Percentiles rank a stretch among this genome's conserved stretches.
These are phyloP conservation scores for Gavialis gangeticus DNA, from an alignment of 2,113 vertebrate species.

Conservation along the genomic window DNA sequence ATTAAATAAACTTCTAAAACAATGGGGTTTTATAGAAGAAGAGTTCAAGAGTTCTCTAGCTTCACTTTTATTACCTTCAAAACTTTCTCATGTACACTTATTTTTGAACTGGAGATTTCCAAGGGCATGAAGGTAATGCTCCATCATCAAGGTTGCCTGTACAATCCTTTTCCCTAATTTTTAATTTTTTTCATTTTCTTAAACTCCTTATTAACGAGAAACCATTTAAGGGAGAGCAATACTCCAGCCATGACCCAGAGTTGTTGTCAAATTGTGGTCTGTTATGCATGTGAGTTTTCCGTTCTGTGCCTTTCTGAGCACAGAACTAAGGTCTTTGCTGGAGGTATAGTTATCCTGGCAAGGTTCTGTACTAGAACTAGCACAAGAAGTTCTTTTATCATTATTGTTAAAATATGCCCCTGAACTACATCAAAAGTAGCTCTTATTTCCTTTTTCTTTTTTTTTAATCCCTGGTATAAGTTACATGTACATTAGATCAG, in stretches of 20 bases:
- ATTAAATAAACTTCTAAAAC: slow-evolving; percentile 54
- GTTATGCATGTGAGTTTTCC: background rate
- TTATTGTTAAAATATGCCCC: background rate
- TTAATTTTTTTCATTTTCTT: background rate
- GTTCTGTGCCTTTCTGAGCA: accelerated
- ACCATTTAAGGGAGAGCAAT: slow-evolving; percentile 62
- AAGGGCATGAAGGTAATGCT: slow-evolving; percentile 56
- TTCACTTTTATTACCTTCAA: slow-evolving; percentile 63
- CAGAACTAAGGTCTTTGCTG: background rate
- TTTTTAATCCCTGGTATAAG: accelerated
- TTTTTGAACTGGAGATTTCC: slow-evolving; percentile 65
- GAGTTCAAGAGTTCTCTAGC: slow-evolving; percentile 46
- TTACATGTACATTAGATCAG: background rate
- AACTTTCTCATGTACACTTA: slow-evolving; percentile 56
- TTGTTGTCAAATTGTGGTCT: slow-evolving; percentile 15
- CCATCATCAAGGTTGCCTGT: slow-evolving; percentile 37
- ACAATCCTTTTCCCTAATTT: slow-evolving; percentile 33
- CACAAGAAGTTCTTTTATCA: slow-evolving; percentile 14
- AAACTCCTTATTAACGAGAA: slow-evolving; percentile 63
- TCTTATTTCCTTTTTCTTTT: background rate
- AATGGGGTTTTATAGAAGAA: slow-evolving; percentile 55
- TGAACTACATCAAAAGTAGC: too few relatives aligned
- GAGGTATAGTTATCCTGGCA: background rate
- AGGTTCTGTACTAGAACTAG: background rate
- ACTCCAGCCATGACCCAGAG: background rate